Conservation (phyloP, 2,888 invertebrate genomes). For the Biston betularia region DNA sequence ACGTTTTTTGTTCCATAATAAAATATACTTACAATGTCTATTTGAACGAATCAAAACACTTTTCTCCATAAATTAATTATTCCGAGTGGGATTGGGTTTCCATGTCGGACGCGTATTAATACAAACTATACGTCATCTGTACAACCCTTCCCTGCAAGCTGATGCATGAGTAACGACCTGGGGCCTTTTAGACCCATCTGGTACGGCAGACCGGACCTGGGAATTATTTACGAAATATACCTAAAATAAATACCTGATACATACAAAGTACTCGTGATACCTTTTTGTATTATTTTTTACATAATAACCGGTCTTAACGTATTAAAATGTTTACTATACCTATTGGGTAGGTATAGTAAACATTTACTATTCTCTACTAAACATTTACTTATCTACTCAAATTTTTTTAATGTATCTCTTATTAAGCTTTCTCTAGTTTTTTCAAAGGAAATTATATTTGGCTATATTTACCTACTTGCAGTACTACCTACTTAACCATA, state of each 20-base stretch:
- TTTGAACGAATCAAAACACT: constrained; percentile 15
- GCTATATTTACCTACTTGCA: background rate
- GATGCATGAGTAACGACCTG: constrained; percentile 77
- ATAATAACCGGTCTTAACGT: no score
- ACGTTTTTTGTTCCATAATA: no score
- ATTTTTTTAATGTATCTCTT: background rate
- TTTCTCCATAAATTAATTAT: constrained; percentile 72
- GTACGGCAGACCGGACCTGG: constrained; percentile 7
- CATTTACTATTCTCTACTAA: background rate
- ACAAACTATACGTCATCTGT: constrained; percentile 79
- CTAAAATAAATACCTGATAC: constrained; percentile 2
- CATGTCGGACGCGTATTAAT: constrained; percentile 77
- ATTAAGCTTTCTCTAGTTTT: background rate
- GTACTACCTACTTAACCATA: no score
- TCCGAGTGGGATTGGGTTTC: constrained; percentile 71
- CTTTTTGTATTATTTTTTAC: no score
- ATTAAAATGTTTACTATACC: no score
- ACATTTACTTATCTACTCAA: background rate
- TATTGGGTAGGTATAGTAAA: no score
- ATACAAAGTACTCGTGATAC: background rate
- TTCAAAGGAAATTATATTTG: background rate
- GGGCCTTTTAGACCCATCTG: constrained; percentile 38
- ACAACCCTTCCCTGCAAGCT: constrained; percentile 81
- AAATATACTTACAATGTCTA: no score
- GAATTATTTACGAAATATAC: constrained; percentile 25